Base-by-base conservation (phyloP, 2,888 invertebrate genomes). In the Lissocephala sabroskyi region DNA sequence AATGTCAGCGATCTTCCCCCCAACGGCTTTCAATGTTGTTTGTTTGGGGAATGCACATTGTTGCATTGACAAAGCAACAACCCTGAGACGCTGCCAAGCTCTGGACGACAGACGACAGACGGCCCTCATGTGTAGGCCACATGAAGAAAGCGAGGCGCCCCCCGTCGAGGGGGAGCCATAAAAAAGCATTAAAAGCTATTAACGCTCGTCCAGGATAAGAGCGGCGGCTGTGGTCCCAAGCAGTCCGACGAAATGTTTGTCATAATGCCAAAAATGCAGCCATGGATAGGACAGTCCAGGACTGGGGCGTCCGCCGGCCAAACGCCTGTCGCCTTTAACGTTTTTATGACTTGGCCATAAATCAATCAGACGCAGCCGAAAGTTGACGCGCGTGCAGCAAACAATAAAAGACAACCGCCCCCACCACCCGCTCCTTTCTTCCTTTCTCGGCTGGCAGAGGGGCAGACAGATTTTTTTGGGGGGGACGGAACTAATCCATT, bases 111-210 rank as follows among this genome's bases (percentile, higher is more conserved):
- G 9, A 32, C n/a, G 11, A 13, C n/a, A 32, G n/a, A 6, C 45
- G 33, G n/a, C n/a, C n/a, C n/a, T n/a, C n/a, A n/a, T n/a, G n/a
- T n/a, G n/a, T n/a, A n/a, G 57, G 49, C 62, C 70, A 74, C 71
- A 61, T 66, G 59, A 65, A 58, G n/a, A n/a, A n/a, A n/a, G n/a
- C n/a, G n/a, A n/a, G n/a, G n/a, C n/a, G n/a, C n/a, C n/a, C n/a
- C n/a, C n/a, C n/a, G n/a, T n/a, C n/a, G n/a, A n/a, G n/a, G n/a
- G n/a, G n/a, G n/a, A 65, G 75, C 71, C 68, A 68, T 68, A 68
- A 68, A 68, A 61, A 66, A 71, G 75, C 68, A 68, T 68, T 68
- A 68, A n/a, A 66, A 74, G 67, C 75, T 63, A 68, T 68, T 68
- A 68, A 74, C 75, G 71, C 67, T 44, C 71, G 30, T 13, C 11